Evolutionary conservation across 2,797 vertebrate genomes (phyloP).

Genomic region (Muscicapa comitata): DNA sequence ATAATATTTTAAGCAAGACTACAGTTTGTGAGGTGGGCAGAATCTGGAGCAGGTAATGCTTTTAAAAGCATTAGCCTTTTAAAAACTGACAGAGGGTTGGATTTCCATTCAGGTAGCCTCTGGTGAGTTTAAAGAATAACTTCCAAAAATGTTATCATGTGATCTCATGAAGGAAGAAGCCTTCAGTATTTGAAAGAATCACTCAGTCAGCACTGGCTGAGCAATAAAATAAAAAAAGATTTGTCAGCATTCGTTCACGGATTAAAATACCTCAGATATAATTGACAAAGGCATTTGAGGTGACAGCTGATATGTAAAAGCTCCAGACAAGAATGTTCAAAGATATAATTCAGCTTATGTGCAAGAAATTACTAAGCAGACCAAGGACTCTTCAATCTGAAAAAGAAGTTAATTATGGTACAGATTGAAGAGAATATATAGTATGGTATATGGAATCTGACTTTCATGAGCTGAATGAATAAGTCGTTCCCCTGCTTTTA

Average conservation of each 20-base stretch:
- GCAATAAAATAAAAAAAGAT: background rate
- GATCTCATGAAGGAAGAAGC: background rate
- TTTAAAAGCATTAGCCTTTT: background rate
- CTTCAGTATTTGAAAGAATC: background rate
- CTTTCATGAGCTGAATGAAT: background rate
- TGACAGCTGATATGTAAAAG: background rate
- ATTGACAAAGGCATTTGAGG: background rate
- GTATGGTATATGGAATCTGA: background rate
- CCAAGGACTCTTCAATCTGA: background rate
- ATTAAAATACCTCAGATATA: background rate
- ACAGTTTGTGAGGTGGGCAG: background rate
- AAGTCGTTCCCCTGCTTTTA: background rate
- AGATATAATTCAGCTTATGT: background rate
- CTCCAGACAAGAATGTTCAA: background rate
- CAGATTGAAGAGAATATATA: background rate
- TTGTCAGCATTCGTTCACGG: background rate
- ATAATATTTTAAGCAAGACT: background rate
- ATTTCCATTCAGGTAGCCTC: background rate
- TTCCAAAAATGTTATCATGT: background rate
- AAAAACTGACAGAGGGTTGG: background rate
- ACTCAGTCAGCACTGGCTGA: background rate
- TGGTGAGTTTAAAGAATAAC: background rate
- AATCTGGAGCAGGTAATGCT: background rate
- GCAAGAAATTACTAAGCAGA: background rate
- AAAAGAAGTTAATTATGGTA: background rate